Evolutionary conservation across 2,888 invertebrate genomes (phyloP).

Genomic region (Leistus spinibarbis): DNA sequence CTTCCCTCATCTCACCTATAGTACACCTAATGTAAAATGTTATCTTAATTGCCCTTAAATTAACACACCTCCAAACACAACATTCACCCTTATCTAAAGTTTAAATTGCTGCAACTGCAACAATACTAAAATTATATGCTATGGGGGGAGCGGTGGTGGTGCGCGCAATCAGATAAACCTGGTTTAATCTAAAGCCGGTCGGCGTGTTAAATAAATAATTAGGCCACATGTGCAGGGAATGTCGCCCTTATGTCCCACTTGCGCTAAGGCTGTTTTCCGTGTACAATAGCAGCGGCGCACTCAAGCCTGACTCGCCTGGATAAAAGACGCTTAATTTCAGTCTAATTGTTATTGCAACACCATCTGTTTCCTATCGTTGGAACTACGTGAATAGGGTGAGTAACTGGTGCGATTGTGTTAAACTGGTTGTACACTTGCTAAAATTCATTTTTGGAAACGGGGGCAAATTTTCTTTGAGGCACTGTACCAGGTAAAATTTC

Average conservation of each 20-base stretch:
- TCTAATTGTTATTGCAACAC: constrained; percentile 59
- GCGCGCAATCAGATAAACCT: neutral
- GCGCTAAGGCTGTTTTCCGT: constrained; percentile 38
- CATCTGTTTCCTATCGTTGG: constrained; percentile 58
- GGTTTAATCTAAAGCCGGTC: neutral
- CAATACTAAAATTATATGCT: neutral
- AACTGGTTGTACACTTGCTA: neutral
- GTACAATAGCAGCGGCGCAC: constrained; percentile 47
- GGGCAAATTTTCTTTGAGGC: no score
- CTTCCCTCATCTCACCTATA: no score
- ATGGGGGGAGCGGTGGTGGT: neutral
- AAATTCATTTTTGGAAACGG: neutral
- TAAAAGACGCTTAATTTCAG: constrained; percentile 58
- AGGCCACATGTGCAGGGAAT: constrained; percentile 4
- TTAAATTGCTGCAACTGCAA: neutral
- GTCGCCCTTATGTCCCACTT: neutral
- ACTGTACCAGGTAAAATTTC: no score
- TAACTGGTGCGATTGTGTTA: neutral
- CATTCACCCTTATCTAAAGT: neutral
- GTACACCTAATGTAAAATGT: no score
- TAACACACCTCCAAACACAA: neutral
- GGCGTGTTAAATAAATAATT: neutral
- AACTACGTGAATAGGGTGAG: constrained; percentile 34
- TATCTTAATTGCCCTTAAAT: no score
- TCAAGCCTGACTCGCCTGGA: constrained; percentile 55